Base-by-base conservation (phyloP, 2,888 invertebrate species). In the Aspidapion aeneum region DNA sequence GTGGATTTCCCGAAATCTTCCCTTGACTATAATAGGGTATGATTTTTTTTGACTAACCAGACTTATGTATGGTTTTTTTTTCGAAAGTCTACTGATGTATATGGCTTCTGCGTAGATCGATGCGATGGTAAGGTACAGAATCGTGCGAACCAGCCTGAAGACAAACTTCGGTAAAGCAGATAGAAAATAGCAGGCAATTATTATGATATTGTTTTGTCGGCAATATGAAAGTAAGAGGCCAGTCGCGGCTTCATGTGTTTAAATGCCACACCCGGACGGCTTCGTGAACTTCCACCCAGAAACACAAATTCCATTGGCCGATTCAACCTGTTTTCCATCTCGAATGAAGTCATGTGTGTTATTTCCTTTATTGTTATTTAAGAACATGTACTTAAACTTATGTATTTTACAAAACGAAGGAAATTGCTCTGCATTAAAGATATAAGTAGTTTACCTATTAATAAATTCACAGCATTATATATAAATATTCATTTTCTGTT, bases 221-320 rank as follows among this genome's bases (percentile, higher is more conserved):
- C 35, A 12, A 35, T 35, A 35, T 35, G 35, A 35, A 35, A 35
- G 35, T 35, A 35, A 35, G 35, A 35, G 35, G 35, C 35, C 3
- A 3, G 35, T 12, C 12, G 35, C 35, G 5, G 12, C 35, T 7
- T 12, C 35, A n/a, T n/a, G n/a, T n/a, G n/a, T n/a, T n/a, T n/a
- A n/a, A n/a, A 12, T n/a, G 71, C 71, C 75, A 73, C 76, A 70
- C 74, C 75, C 71, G 71, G 66, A 63, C 64, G 65, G 63, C 64
- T 58, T 64, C 68, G 65, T 73, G 74, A 75, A 76, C 75, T 75
- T 76, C 70, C 74, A 74, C 76, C 77, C 73, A 76, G 75, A 74
- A 76, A 76, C 75, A 75, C 73, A 72, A 71, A 74, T 75, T 74
- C 73, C 72, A 57, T 62, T 56, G 55, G 50, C 61, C 18, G 19